phyloP scores from a whole-genome alignment of 2,113 vertebrate genomes.

The Cercopithecus mona region DNA sequence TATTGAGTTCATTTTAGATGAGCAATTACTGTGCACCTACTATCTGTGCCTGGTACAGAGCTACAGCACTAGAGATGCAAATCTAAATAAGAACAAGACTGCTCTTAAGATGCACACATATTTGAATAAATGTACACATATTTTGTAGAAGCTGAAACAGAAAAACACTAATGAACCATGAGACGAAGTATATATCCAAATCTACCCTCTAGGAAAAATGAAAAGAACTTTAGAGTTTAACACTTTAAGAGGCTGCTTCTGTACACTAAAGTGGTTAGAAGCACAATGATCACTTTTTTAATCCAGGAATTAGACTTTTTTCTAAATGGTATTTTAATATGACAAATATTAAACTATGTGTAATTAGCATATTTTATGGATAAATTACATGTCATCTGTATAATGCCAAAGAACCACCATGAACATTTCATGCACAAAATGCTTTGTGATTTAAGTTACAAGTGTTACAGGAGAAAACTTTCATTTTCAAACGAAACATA shows the following conservation, averaged over 20 bases:
- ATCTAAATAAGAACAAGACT: background rate
- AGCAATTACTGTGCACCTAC: background rate
- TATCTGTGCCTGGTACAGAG: accelerated
- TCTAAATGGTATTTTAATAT: conserved; percentile 13
- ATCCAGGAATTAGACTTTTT: background rate
- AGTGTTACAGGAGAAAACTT: background rate
- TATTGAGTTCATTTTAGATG: background rate
- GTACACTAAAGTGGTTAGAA: background rate
- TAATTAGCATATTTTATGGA: background rate
- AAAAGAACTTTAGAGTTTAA: background rate
- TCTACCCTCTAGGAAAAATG: background rate
- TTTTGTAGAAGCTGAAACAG: background rate
- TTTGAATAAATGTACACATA: background rate
- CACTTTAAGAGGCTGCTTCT: background rate
- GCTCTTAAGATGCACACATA: background rate
- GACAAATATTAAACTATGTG: background rate
- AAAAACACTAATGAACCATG: background rate
- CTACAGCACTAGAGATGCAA: background rate
- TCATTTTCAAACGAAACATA: background rate
- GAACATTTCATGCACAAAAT: background rate
- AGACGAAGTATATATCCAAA: background rate
- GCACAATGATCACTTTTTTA: background rate
- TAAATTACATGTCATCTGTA: background rate
- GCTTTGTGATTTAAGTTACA: background rate
- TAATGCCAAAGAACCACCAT: background rate